Base-by-base conservation (phyloP, 92 coral and sea anemone species). In the Umimayanthus chanpuru region DNA sequence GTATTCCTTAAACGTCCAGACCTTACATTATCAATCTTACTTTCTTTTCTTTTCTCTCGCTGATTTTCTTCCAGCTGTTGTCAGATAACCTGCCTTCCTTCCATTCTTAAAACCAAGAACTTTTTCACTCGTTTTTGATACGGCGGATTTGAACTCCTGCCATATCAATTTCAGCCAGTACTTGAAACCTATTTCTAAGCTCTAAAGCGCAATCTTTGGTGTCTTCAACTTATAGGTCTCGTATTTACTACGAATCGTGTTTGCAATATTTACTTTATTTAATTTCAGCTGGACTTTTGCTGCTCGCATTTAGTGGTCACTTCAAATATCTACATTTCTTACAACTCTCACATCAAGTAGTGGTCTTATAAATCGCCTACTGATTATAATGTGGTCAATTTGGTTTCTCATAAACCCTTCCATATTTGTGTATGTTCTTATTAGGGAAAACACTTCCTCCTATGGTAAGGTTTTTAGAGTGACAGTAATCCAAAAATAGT, bases 121-220 rank as follows among this genome's bases (percentile, higher is more conserved):
- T 32, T 32, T 32, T 32, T 32, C 36, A 32, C 36, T 32, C n/a
- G n/a, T 32, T 32, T 32, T 32, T 32, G 36, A 32, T 32, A 32
- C 16, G 11, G 23, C 58, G 50, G 40, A 16, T 41, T 82, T 82
- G 56, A 82, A 82, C 44, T 82, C 87, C 49, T 82, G 76, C 77
- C 65, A 67, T 16, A 25, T 82, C 55, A 82, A 15, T 55, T 53
- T 82, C 87, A 20, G 65, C 53, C 18, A 67, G 20, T 74, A 65
- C 39, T 49, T 82, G 87, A 29, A 82, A 68, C 11, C 87, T 82
- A 58, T 86, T 75, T 40, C 89, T 86, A 29, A 76, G 67, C 74
- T 85, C 81, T 53, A 75, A 85, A 15, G 77, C 28, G 81, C 74
- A 25, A 75, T 30, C 66, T 49, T 75, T 8, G 89, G 89, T 25